Conservation (phyloP, 2,797 vertebrate genomes). For the Enteromius treurensis region DNA sequence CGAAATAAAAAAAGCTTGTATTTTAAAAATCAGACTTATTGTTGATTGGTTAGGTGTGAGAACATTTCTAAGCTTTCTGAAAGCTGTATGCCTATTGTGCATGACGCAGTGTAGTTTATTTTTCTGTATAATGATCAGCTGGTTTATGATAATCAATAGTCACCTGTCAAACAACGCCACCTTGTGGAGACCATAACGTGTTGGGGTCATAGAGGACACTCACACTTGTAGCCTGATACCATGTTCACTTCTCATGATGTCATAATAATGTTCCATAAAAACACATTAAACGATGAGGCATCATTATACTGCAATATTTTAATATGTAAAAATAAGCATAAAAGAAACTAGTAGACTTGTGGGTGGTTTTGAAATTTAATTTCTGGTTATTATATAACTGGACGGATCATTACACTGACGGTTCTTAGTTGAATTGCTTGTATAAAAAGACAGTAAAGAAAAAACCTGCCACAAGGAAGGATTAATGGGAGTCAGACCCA, state of each 20-base stretch:
- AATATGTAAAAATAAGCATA: neutral
- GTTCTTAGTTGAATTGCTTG: neutral
- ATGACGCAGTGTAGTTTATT: neutral
- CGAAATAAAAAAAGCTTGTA: neutral
- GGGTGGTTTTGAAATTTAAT: constrained; percentile 2
- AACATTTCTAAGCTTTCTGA: neutral
- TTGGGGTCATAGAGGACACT: neutral
- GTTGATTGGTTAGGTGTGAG: neutral
- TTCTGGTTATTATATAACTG: constrained; percentile 2
- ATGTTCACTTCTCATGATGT: neutral
- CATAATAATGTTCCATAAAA: neutral
- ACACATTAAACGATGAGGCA: too few relatives aligned
- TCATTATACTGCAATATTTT: neutral
- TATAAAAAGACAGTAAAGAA: neutral
- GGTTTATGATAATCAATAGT: constrained; percentile 9
- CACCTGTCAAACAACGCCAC: constrained; percentile 25
- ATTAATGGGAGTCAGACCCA: neutral
- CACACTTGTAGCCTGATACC: constrained; percentile 1
- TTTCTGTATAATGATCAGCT: neutral
- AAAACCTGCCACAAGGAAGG: neutral
- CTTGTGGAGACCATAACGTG: constrained; percentile 36
- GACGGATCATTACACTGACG: neutral
- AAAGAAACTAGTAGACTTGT: neutral
- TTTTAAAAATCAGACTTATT: neutral
- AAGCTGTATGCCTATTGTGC: neutral